Percentiles rank a stretch among this genome's conserved stretches.
Conservation (phyloP, 2,888 invertebrate species). For the Nudaria mundana region DNA sequence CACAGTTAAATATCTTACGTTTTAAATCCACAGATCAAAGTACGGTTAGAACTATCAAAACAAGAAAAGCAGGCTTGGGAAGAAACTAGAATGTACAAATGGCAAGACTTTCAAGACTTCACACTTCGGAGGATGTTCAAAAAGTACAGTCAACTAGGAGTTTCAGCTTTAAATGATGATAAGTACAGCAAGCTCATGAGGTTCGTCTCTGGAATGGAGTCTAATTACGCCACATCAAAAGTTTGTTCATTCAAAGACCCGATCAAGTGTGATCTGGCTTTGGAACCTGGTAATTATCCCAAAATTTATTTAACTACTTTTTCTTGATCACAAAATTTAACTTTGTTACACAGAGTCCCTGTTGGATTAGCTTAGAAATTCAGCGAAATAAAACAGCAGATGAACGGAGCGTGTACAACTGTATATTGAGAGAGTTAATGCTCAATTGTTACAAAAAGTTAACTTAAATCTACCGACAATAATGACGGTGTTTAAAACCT, state of each 20-base stretch:
- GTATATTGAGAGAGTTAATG: too few species aligned
- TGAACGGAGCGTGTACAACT: too few species aligned
- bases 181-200: constrained; percentile 83
- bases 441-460: too few species aligned
- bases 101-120: constrained; percentile 86
- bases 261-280: constrained; percentile 84
- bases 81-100: constrained; percentile 85
- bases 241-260: constrained; percentile 86
- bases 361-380: too few species aligned
- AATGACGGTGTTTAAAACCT: too few species aligned
- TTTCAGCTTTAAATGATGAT: constrained; percentile 86
- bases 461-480: too few species aligned
- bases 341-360: too few species aligned
- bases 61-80: constrained; percentile 84
- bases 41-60: constrained; percentile 65
- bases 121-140: constrained; percentile 88
- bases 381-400: too few species aligned
- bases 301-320: too few species aligned
- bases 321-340: too few species aligned
- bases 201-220: constrained; percentile 86
- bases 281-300: constrained; percentile 84
- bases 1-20: not conserved
- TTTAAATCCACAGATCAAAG: constrained; percentile 54
- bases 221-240: constrained; percentile 88
- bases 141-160: constrained; percentile 86